phyloP scores from a whole-genome alignment of 2,888 invertebrate species.

The Acrocyrtus sp. region DNA sequence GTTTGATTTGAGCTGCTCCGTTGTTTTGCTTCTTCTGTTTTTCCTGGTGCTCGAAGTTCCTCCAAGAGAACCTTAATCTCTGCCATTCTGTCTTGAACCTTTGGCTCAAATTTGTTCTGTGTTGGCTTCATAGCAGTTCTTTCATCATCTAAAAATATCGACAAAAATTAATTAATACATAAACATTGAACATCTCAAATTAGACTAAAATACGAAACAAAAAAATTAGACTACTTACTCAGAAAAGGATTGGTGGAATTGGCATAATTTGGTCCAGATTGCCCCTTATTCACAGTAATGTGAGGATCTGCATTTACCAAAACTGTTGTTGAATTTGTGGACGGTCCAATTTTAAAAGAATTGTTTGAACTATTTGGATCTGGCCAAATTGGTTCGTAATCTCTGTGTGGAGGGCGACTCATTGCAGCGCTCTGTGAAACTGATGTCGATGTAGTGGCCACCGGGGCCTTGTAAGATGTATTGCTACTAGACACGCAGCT shows the following conservation, averaged over 20 bases:
- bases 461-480: background rate
- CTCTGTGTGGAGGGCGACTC: conserved; percentile 47
- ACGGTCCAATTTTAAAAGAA: conserved; percentile 32
- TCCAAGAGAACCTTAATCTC: conserved; percentile 61
- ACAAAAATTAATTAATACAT: background rate
- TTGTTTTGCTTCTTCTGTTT: conserved; percentile 8
- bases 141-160: conserved; percentile 8
- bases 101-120: conserved; percentile 32
- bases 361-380: conserved; percentile 23
- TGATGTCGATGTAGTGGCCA: background rate
- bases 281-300: background rate
- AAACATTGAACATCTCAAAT: background rate
- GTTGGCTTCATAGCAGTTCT: background rate
- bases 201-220: too few species aligned
- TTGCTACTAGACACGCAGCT: background rate
- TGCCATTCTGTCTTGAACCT: conserved; percentile 53
- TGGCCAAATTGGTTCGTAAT: conserved; percentile 64
- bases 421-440: background rate
- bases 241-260: conserved; percentile 17
- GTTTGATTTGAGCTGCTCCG: background rate
- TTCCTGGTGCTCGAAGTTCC: conserved; percentile 56
- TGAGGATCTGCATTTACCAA: too few species aligned
- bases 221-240: conserved; percentile 10
- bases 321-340: too few species aligned
- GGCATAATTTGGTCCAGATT: background rate